These are phyloP conservation scores for Cataglyphis albicans DNA, from an alignment of 2,888 invertebrate genomes.

Conservation along the genomic window DNA sequence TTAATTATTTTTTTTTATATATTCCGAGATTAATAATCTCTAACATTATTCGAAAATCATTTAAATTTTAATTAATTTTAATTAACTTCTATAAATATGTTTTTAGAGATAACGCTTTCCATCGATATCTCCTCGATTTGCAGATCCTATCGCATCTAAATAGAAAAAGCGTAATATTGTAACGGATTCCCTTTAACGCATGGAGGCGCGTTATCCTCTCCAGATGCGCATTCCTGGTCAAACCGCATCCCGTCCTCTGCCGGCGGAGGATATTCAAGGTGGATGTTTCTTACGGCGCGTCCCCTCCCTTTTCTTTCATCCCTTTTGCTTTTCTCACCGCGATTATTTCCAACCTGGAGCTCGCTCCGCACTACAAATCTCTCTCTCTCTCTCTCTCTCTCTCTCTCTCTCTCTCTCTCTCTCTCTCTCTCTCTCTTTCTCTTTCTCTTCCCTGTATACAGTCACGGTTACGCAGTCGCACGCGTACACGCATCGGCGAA, in stretches of 20 bases:
- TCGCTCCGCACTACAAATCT: constrained; percentile 5
- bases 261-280: constrained; percentile 61
- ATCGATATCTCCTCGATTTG: background rate
- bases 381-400: constrained; percentile 20
- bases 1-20: background rate
- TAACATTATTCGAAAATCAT: background rate
- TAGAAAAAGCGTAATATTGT: constrained; percentile 37
- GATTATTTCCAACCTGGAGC: constrained; percentile 40
- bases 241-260: constrained; percentile 73
- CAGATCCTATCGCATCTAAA: background rate
- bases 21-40: constrained; percentile 1
- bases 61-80: background rate
- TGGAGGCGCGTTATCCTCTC: constrained; percentile 54
- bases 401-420: constrained; percentile 18
- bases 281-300: constrained; percentile 68
- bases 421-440: constrained; percentile 22
- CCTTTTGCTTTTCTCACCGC: constrained; percentile 47
- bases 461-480: constrained; percentile 75
- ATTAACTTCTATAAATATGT: background rate
- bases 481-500: constrained; percentile 66
- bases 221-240: constrained; percentile 73
- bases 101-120: background rate
- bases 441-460: constrained; percentile 64
- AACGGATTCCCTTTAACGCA: constrained; percentile 57
- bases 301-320: constrained; percentile 45